Evolutionary conservation across 2,888 invertebrate genomes (phyloP).

Genomic region (Ophraella communa): DNA sequence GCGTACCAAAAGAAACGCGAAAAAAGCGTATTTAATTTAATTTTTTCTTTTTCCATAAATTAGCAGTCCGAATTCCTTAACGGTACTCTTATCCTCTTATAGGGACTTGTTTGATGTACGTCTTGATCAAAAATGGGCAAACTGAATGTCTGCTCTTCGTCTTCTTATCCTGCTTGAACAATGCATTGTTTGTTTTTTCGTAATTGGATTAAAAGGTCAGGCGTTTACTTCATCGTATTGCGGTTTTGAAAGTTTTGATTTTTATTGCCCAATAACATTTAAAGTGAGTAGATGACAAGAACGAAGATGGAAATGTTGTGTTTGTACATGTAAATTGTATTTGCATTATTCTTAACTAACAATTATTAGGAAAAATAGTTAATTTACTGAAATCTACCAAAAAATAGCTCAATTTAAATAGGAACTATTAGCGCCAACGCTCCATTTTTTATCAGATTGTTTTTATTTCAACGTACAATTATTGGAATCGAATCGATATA

Average conservation of each 20-base stretch:
- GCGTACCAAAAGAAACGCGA: too few relatives aligned
- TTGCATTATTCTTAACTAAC: too few relatives aligned
- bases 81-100: not conserved
- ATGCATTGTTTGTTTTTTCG: conserved; percentile 8
- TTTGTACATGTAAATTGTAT: too few relatives aligned
- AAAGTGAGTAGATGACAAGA: not conserved
- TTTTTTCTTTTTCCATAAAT: not conserved
- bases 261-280: not conserved
- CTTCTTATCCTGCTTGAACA: not conserved
- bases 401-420: not conserved
- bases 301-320: not conserved
- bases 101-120: not conserved
- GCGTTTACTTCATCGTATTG: not conserved
- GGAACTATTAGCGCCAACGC: not conserved
- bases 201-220: conserved; percentile 1
- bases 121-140: conserved; percentile 2
- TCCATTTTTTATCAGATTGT: not conserved
- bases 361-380: too few relatives aligned
- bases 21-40: too few relatives aligned
- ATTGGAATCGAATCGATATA: not conserved
- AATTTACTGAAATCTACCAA: not conserved
- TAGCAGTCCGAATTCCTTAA: too few relatives aligned
- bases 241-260: not conserved
- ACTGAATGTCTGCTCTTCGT: not conserved
- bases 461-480: not conserved